Evolutionary conservation across 2,113 vertebrate genomes (phyloP).

Genomic region (Stigmatopora nigra): DNA sequence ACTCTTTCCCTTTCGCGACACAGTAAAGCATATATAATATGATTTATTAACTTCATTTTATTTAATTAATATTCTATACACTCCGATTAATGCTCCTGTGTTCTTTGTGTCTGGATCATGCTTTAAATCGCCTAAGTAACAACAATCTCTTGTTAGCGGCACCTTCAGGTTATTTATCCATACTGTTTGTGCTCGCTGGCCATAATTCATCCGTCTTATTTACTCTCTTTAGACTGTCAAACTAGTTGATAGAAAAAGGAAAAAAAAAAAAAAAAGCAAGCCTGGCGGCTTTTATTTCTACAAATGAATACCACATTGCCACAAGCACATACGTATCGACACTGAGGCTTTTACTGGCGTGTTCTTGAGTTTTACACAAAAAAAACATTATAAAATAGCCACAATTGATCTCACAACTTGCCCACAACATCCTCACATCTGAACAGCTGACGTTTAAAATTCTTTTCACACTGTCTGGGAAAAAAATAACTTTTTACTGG

Average conservation of each 20-base stretch:
- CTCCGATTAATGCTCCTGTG: too few species aligned
- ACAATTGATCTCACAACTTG: neutral
- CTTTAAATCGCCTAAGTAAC: too few species aligned
- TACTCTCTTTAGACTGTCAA: neutral
- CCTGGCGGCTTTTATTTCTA: neutral
- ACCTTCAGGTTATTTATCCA: too few species aligned
- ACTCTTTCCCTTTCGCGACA: too few species aligned
- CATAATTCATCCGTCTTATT: too few species aligned
- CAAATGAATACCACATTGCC: neutral
- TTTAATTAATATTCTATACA: too few species aligned
- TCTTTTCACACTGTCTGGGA: slow-evolving; percentile 35
- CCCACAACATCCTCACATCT: neutral
- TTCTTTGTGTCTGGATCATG: too few species aligned
- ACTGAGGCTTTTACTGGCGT: neutral
- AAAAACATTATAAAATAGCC: too few species aligned
- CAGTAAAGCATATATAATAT: too few species aligned
- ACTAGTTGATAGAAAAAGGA: neutral
- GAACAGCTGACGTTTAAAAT: slow-evolving; percentile 12
- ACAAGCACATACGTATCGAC: neutral
- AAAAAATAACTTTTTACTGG: slow-evolving; percentile 38
- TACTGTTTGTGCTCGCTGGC: too few species aligned
- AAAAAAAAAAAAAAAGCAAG: neutral
- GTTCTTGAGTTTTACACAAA: neutral
- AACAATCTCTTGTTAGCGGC: too few species aligned
- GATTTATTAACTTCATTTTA: too few species aligned